Evolutionary conservation across 2,888 invertebrate species (phyloP).

Genomic region (Ariolimax columbianus): DNA sequence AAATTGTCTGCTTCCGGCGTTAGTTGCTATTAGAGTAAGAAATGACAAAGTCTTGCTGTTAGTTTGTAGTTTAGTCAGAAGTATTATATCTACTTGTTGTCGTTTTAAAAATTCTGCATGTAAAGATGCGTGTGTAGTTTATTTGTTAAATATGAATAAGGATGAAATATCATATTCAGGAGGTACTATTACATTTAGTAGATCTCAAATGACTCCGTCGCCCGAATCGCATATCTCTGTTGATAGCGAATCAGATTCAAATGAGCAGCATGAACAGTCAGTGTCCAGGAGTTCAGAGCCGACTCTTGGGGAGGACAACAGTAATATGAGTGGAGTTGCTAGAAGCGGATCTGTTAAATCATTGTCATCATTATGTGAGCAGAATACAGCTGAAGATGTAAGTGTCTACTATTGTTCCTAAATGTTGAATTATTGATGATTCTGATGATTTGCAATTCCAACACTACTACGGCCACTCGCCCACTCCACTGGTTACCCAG

Average conservation of each 20-base stretch:
- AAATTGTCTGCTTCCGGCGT: too few relatives aligned
- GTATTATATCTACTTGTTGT: too few relatives aligned
- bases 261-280: neutral
- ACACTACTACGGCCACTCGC: too few relatives aligned
- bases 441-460: too few relatives aligned
- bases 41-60: too few relatives aligned
- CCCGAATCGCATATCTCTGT: neutral
- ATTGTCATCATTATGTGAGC: slow-evolving; percentile 9
- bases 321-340: neutral
- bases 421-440: too few relatives aligned
- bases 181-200: neutral
- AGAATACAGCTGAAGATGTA: slow-evolving; percentile 16
- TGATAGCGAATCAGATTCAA: slow-evolving; percentile 8
- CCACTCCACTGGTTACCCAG: too few relatives aligned
- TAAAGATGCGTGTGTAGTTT: neutral
- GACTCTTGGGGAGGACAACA: neutral
- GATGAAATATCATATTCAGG: neutral
- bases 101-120: neutral
- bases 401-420: too few relatives aligned
- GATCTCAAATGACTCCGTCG: neutral
- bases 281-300: neutral
- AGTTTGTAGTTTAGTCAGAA: neutral
- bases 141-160: neutral
- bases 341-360: slow-evolving; percentile 20
- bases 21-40: too few relatives aligned